These are phyloP conservation scores for Bothrops jararaca DNA, from an alignment of 2,113 vertebrate species.

Conservation along the genomic window DNA sequence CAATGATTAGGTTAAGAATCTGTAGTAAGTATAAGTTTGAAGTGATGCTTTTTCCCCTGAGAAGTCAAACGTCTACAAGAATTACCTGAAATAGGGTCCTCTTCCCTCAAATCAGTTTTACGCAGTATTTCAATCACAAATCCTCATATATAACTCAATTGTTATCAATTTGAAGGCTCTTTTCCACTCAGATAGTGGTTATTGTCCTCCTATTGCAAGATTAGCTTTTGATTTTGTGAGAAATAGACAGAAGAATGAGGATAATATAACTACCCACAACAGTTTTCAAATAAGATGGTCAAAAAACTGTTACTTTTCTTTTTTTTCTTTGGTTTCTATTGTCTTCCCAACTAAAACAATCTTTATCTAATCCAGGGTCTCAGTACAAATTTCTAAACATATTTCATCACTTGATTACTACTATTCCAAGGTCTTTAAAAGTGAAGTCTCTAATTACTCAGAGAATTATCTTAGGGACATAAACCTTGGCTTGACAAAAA, in stretches of 20 bases:
- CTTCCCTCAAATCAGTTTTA: neutral
- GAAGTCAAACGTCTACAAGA: neutral
- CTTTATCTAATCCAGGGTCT: neutral
- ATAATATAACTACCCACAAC: neutral
- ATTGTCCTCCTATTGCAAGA: no score
- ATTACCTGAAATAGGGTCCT: neutral
- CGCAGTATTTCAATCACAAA: no score
- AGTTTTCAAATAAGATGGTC: neutral
- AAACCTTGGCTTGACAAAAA: neutral
- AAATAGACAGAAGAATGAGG: neutral
- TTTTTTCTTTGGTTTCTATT: neutral
- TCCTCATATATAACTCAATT: no score
- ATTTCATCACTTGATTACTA: neutral
- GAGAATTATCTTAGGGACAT: neutral
- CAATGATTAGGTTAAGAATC: neutral
- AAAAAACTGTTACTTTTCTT: neutral
- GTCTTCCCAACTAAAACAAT: neutral
- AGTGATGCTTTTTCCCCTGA: neutral
- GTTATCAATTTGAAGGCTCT: no score
- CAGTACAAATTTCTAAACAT: neutral
- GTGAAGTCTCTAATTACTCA: neutral
- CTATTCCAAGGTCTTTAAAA: neutral
- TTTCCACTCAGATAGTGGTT: no score
- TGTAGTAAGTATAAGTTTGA: neutral
- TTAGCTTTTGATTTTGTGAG: neutral